Conservation (phyloP, 2,888 invertebrate species). For the Lissocephala sabroskyi region DNA sequence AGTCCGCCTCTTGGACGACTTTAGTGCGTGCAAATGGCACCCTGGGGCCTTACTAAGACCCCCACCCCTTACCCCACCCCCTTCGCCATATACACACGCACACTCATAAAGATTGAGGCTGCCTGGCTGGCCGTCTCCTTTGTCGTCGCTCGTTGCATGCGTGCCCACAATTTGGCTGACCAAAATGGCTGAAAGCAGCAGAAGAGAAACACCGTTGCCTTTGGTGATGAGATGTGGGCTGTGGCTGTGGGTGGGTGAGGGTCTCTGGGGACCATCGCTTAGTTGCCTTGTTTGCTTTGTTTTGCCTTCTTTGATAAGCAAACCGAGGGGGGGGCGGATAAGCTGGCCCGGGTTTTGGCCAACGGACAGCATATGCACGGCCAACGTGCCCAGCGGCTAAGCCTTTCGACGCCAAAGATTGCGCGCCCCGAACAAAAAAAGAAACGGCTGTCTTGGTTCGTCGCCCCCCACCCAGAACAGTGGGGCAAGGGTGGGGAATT, state of each 20-base stretch:
- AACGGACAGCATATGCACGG: constrained; percentile 28
- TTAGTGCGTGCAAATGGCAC: not conserved
- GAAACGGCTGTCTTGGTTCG: no score
- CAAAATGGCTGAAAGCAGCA: constrained; percentile 14
- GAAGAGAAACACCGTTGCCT: not conserved
- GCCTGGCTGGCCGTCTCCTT: no score
- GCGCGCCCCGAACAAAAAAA: no score
- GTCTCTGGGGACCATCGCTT: constrained; percentile 17
- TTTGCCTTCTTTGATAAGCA: constrained; percentile 4
- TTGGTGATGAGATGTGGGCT: no score
- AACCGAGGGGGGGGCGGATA: constrained; percentile 21
- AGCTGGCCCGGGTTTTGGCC: not conserved
- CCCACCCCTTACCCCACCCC: not conserved
- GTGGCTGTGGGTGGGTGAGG: no score
- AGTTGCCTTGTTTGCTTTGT: constrained; percentile 1
- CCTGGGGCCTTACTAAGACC: not conserved
- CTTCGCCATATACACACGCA: constrained; percentile 2
- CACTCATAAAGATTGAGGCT: constrained; percentile 4
- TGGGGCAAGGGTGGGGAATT: no score
- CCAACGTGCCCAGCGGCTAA: constrained; percentile 5
- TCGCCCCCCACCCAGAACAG: no score
- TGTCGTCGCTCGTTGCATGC: constrained; percentile 45
- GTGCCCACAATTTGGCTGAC: constrained; percentile 43
- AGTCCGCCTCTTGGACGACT: no score
- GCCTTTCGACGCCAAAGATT: constrained; percentile 2